phyloP scores from a whole-genome alignment of 2,888 invertebrate species.

The Coleophora deauratella region DNA sequence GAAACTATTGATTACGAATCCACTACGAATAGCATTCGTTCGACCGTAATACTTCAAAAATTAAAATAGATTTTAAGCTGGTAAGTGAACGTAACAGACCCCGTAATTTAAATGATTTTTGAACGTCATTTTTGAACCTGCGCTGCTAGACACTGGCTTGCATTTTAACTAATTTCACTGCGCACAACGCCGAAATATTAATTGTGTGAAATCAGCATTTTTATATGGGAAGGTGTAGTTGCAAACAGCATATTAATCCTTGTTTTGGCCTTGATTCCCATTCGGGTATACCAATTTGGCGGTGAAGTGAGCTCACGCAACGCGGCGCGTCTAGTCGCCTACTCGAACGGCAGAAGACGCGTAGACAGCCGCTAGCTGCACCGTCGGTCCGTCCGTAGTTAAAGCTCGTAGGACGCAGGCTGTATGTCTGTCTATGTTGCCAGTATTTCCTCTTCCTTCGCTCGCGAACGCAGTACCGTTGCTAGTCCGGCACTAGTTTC shows the following conservation, averaged over 20 bases:
- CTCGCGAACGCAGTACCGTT: constrained; percentile 64
- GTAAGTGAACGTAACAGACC: neutral
- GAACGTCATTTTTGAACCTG: neutral
- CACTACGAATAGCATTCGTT: constrained; percentile 26
- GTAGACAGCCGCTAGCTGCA: neutral
- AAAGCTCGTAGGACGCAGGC: constrained; percentile 5
- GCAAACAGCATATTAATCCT: constrained; percentile 59
- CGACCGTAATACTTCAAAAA: constrained; percentile 26
- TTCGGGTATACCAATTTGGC: constrained; percentile 57
- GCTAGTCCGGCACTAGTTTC: constrained; percentile 66
- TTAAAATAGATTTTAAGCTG: constrained; percentile 8
- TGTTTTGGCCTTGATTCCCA: constrained; percentile 65
- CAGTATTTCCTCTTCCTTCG: constrained; percentile 51
- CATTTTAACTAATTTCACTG: constrained; percentile 28
- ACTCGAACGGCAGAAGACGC: constrained; percentile 10
- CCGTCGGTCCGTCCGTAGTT: neutral
- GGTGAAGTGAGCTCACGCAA: constrained; percentile 48
- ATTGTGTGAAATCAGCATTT: constrained; percentile 52
- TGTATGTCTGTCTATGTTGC: constrained; percentile 30
- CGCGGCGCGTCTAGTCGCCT: constrained; percentile 35
- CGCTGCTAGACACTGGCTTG: neutral
- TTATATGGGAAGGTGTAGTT: constrained; percentile 41
- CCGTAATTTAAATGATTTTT: too few relatives aligned
- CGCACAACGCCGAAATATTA: constrained; percentile 44
- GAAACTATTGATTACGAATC: constrained; percentile 38